Percentiles rank a stretch among this genome's conserved stretches.
Conservation (phyloP, 2,888 invertebrate genomes). For the Atethmia centrago region DNA sequence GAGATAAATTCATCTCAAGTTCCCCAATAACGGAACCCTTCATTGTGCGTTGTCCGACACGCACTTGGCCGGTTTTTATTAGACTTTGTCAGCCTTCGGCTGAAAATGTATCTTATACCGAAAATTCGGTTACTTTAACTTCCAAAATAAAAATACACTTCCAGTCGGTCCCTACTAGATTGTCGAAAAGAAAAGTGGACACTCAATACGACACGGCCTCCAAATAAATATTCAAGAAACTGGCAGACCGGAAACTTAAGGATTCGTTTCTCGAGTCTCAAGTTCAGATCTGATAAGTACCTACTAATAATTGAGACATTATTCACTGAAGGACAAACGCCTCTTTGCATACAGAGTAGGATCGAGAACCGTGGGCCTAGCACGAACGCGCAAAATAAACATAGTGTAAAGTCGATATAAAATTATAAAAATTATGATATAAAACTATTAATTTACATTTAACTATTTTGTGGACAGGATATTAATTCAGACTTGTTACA, state of each 20-base stretch:
- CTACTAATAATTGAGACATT: constrained; percentile 13
- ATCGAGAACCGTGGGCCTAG: neutral
- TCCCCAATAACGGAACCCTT: too few relatives aligned
- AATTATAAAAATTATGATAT: too few relatives aligned
- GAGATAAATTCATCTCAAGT: too few relatives aligned
- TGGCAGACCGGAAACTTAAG: constrained; percentile 12
- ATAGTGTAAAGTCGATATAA: neutral
- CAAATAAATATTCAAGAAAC: constrained; percentile 32
- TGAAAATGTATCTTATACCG: neutral
- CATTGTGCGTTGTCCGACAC: too few relatives aligned
- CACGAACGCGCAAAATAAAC: neutral
- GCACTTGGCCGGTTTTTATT: neutral
- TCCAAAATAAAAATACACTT: neutral
- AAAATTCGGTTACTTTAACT: neutral
- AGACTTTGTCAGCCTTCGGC: neutral
- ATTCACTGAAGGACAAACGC: neutral
- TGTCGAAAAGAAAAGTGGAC: neutral
- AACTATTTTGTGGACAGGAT: too few relatives aligned
- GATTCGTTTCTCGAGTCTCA: neutral
- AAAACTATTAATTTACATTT: too few relatives aligned
- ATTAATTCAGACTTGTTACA: too few relatives aligned
- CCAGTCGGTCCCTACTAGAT: neutral
- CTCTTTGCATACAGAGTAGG: constrained; percentile 3
- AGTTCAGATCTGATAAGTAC: constrained; percentile 9
- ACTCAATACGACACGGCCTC: neutral